Conservation (phyloP, 1,140 invertebrate species). For the Brachionus sp. region DNA sequence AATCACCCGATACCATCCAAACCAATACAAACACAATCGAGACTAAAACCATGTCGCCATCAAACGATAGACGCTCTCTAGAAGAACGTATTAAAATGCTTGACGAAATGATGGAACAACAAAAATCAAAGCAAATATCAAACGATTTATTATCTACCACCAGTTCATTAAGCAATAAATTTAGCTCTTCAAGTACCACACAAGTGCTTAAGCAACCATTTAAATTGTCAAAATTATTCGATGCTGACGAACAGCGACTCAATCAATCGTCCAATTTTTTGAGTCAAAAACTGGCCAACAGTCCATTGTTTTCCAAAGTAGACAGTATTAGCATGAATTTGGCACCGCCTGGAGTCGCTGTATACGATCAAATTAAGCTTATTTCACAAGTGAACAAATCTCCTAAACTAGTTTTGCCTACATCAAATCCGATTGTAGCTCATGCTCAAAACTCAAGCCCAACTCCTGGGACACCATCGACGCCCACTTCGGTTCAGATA, state of each 20-base stretch:
- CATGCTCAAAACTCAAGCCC: neutral
- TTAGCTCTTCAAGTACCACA: neutral
- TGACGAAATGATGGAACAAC: constrained; percentile 41
- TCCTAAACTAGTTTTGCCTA: neutral
- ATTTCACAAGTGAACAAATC: neutral
- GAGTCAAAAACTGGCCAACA: constrained; percentile 22
- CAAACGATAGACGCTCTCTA: neutral
- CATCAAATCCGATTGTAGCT: neutral
- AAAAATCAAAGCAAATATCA: constrained; percentile 22
- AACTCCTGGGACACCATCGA: neutral
- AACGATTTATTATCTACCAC: neutral
- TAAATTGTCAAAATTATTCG: constrained; percentile 35
- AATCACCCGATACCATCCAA: neutral
- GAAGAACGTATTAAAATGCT: constrained; percentile 41
- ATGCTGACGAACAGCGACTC: constrained; percentile 16
- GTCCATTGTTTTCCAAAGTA: neutral
- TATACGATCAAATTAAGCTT: neutral
- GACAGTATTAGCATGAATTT: neutral
- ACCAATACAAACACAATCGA: neutral
- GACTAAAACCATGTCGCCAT: neutral
- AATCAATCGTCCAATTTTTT: constrained; percentile 16
- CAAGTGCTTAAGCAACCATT: neutral
- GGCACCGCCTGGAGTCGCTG: neutral
- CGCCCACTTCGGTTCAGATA: constrained; percentile 36
- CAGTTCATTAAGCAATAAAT: neutral